Evolutionary conservation across 2,888 invertebrate species (phyloP).

Genomic region (Drosophila kuntzei): DNA sequence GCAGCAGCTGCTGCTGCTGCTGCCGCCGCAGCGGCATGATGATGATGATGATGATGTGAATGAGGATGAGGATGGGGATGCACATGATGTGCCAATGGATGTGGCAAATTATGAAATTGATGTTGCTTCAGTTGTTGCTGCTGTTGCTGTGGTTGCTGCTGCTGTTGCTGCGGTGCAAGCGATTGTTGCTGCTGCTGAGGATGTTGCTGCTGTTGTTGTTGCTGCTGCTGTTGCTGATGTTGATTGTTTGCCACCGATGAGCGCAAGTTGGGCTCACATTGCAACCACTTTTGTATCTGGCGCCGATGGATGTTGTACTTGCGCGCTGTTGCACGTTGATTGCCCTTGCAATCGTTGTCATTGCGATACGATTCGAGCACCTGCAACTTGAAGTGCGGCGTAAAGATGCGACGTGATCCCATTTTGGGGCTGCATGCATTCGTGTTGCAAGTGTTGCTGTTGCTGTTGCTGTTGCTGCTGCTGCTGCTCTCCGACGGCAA

Average conservation of each 20-base stretch:
- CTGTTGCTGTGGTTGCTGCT: constrained; percentile 38
- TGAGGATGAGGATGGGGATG: constrained; percentile 39
- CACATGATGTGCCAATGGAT: constrained; percentile 62
- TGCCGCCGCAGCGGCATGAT: constrained; percentile 46
- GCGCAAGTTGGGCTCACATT: constrained; percentile 92
- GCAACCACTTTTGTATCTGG: constrained; percentile 96
- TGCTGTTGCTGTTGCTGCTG: constrained; percentile 89
- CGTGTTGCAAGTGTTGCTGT: constrained; percentile 86
- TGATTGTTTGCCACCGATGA: constrained; percentile 88
- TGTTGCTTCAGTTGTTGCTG: constrained; percentile 41
- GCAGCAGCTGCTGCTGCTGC: constrained; percentile 50
- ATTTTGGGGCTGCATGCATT: constrained; percentile 86
- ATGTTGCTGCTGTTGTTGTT: constrained; percentile 40
- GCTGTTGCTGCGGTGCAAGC: constrained; percentile 35
- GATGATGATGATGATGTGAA: constrained; percentile 50
- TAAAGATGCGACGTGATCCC: constrained; percentile 94
- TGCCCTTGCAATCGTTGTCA: constrained; percentile 94
- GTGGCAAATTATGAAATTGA: constrained; percentile 62
- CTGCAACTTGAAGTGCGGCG: constrained; percentile 95
- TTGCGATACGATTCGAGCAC: constrained; percentile 94
- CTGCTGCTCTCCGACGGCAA: constrained; percentile 40
- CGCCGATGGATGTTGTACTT: constrained; percentile 95
- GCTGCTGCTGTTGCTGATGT: constrained; percentile 77
- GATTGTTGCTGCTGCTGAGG: constrained; percentile 57
- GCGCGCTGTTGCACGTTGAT: constrained; percentile 94